These are phyloP conservation scores for Hemiscyllium ocellatum DNA, from an alignment of 2,113 vertebrate species.

Conservation along the genomic window DNA sequence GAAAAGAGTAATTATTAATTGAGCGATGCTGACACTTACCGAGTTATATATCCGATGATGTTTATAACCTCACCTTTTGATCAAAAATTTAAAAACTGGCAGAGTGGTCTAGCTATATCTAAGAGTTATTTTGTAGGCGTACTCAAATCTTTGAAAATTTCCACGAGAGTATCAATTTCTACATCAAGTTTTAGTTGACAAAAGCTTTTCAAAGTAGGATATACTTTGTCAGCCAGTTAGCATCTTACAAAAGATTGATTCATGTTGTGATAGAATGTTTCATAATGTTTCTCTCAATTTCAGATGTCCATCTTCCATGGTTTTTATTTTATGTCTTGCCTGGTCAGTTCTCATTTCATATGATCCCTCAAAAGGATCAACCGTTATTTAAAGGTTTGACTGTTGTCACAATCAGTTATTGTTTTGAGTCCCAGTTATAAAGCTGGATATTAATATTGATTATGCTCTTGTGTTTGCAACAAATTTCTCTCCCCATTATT, in stretches of 20 bases:
- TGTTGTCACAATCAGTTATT: not conserved
- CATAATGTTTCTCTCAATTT: not conserved
- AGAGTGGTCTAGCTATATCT: not conserved
- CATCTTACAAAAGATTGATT: not conserved
- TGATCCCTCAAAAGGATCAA: not conserved
- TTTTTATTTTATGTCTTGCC: not conserved
- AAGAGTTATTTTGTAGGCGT: not conserved
- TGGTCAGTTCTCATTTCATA: not conserved
- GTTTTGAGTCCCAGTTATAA: not conserved
- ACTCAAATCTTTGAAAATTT: not conserved
- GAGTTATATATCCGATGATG: not conserved
- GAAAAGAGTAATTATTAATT: not conserved
- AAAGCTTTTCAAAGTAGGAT: not conserved
- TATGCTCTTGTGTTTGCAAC: not conserved
- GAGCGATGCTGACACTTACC: not conserved
- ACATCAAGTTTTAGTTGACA: not conserved
- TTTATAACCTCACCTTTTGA: not conserved
- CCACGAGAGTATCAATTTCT: not conserved
- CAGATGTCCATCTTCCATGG: not conserved
- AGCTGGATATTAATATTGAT: not conserved
- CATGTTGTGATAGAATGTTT: not conserved
- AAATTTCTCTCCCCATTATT: not conserved
- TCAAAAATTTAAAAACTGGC: not conserved
- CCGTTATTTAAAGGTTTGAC: not conserved
- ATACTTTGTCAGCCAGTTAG: not conserved